Evolutionary conservation across 2,797 vertebrate genomes (phyloP), one percentile per base, ranked within the genome.

Genomic region (Trichosurus vulpecula): DNA sequence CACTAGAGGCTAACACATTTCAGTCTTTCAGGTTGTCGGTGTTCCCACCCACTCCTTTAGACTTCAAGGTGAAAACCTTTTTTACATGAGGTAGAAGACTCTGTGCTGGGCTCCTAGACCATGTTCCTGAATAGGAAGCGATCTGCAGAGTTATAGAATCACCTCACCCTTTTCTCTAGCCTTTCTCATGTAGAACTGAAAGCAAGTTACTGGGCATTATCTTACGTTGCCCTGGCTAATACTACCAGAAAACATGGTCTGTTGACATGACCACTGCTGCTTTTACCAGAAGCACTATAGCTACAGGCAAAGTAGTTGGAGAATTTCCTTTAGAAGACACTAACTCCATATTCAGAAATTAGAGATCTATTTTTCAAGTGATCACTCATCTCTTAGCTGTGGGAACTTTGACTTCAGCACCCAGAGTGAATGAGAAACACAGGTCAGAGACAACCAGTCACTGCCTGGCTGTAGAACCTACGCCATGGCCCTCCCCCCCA

Each of bases 1-100:
- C 97, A 92, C 94, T 94, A 96, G 96, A 29, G 47, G 92, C 95
- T 89, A 66, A 95, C 96, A n/a, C n/a, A n/a, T n/a, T n/a, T n/a
- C n/a, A n/a, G 74, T 61, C 54, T 47, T 19, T 6, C 25, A 93
- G 61, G 94, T 95, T 90, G 16, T 66, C 14, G 56, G 47, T 54
- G 66, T 87, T 66, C 91, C 91, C 92, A 4, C 94, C 90, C 92
- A 3, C 93, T 95, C 97, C 94, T 92, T 96, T 57, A 90, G 90
- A 92, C 92, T 91, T 52, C 81, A 52, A 94, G 53, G 16, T 2
- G 6, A 96, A 96, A 90, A 35, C 92, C 55, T 93, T 92, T 94
- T 90, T 54, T 47, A 41, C 53, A 93, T 29, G 92, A 55, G 55
- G 81, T 54, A 58, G 66, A 30, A 89, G 47, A 52, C 92, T 61